phyloP scores from a whole-genome alignment of 2,888 invertebrate genomes.

The Xanthia togata region DNA sequence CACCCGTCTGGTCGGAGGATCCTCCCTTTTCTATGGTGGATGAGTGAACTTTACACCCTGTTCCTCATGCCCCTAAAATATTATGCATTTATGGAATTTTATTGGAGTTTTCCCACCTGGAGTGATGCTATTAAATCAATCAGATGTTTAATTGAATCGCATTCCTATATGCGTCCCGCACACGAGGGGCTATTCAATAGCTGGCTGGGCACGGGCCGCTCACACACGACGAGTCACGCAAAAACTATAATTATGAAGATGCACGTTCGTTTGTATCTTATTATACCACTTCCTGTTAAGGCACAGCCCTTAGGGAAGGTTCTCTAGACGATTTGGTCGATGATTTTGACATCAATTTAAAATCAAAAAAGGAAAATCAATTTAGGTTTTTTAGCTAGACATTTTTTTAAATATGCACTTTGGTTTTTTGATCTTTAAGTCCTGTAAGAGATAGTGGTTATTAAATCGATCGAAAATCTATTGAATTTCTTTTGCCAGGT shows the following conservation, averaged over 20 bases:
- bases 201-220: conserved; percentile 53
- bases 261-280: conserved; percentile 38
- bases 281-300: conserved; percentile 53
- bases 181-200: conserved; percentile 18
- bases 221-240: conserved; percentile 66
- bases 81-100: neutral
- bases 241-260: conserved; percentile 62
- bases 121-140: conserved; percentile 50
- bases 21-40: too few species aligned
- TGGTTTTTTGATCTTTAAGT: too few species aligned
- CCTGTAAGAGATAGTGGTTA: too few species aligned
- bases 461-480: neutral
- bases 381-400: neutral
- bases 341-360: too few species aligned
- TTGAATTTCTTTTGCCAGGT: neutral
- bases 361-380: too few species aligned
- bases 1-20: too few species aligned
- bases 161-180: conserved; percentile 34
- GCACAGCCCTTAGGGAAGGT: neutral
- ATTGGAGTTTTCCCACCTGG: conserved; percentile 37
- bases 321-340: conserved; percentile 1
- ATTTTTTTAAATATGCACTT: neutral
- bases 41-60: too few species aligned
- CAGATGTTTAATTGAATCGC: conserved; percentile 29
- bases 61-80: too few species aligned